These are phyloP conservation scores for Mohoua ochrocephala DNA, from an alignment of 2,113 vertebrate species.

Conservation along the genomic window DNA sequence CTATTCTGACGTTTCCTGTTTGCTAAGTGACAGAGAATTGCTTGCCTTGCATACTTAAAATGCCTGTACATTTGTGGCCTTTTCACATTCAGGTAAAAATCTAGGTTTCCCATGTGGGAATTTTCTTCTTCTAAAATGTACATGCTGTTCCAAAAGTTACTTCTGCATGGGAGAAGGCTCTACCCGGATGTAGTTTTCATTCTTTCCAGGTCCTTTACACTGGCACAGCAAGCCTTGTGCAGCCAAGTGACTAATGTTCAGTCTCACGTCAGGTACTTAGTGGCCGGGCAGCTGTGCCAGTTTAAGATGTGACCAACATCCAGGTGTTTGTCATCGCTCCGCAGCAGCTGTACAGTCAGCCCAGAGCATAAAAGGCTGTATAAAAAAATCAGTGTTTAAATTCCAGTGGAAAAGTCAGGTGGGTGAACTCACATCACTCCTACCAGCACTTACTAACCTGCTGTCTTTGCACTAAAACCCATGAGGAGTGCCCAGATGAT, in stretches of 20 bases:
- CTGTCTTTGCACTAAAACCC: background rate
- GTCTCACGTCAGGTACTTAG: background rate
- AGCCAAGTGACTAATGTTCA: background rate
- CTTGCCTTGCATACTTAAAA: background rate
- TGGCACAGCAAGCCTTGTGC: background rate
- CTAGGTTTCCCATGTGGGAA: background rate
- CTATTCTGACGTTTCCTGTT: slow-evolving; percentile 22
- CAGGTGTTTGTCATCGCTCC: background rate
- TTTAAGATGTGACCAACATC: background rate
- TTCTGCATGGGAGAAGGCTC: background rate
- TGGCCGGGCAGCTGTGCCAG: background rate
- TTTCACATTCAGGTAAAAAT: background rate
- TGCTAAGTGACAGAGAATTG: background rate
- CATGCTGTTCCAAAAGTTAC: background rate
- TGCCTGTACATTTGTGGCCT: background rate
- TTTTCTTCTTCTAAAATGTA: background rate
- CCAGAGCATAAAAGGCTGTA: background rate
- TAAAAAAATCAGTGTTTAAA: background rate
- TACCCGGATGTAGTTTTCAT: background rate
- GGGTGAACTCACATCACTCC: background rate
- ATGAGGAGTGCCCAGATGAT: background rate
- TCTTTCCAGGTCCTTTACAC: background rate
- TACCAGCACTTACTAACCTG: background rate
- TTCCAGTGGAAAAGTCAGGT: background rate
- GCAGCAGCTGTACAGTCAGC: background rate